Conservation (phyloP, 2,888 invertebrate genomes). For the Uloborus plumipes region DNA sequence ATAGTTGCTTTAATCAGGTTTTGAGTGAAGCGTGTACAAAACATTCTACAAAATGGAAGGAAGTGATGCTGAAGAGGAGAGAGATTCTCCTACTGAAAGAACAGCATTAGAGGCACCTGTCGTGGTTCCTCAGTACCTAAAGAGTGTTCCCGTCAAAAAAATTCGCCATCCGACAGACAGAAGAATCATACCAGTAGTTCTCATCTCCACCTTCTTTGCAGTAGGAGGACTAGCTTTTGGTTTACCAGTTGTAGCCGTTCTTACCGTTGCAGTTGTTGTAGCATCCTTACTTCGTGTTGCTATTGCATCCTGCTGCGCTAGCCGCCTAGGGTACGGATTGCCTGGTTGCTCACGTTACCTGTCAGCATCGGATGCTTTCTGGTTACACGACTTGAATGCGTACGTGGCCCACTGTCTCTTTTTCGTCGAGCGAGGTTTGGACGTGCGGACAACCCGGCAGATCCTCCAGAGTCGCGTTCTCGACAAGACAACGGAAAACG, state of each 20-base stretch:
- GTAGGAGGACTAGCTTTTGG: conserved; percentile 70
- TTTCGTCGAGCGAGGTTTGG: conserved; percentile 73
- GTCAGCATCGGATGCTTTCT: conserved; percentile 73
- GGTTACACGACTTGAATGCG: conserved; percentile 71
- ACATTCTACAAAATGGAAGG: conserved; percentile 17
- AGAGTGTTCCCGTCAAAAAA: conserved; percentile 54
- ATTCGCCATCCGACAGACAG: conserved; percentile 66
- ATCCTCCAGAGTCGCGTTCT: conserved; percentile 73
- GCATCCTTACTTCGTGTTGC: conserved; percentile 69
- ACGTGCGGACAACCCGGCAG: conserved; percentile 72
- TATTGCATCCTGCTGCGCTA: conserved; percentile 69
- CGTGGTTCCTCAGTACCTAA: conserved; percentile 52
- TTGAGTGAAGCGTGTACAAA: no score
- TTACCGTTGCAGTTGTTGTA: conserved; percentile 71
- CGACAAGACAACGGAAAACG: conserved; percentile 71
- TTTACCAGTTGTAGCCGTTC: conserved; percentile 71
- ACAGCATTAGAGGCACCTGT: conserved; percentile 53
- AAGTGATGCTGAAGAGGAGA: conserved; percentile 43
- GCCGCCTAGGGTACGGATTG: conserved; percentile 39
- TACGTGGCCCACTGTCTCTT: conserved; percentile 74
- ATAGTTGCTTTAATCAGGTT: no score
- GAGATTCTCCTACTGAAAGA: conserved; percentile 53
- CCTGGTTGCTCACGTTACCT: conserved; percentile 67
- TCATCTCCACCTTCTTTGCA: conserved; percentile 66
- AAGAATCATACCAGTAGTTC: conserved; percentile 63